Percentiles rank a stretch among this genome's conserved stretches.
These are phyloP conservation scores for Athripsodes cinereus DNA, from an alignment of 2,888 invertebrate species.

Conservation along the genomic window DNA sequence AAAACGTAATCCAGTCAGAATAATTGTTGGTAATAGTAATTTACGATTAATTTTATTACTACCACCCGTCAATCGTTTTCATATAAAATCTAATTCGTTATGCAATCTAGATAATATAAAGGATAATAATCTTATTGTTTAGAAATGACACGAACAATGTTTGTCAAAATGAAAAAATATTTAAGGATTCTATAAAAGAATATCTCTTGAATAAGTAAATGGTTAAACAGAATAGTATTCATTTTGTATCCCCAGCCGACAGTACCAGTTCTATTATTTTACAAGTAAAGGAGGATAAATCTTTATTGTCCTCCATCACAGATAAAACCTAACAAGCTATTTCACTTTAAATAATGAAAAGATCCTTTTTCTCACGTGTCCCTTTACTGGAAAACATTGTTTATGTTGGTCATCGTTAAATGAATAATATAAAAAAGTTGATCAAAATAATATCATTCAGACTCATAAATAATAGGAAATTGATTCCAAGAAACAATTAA, in stretches of 20 bases:
- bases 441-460: background rate
- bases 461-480: slow-evolving; percentile 6
- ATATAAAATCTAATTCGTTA: too few relatives aligned
- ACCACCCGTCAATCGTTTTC: too few relatives aligned
- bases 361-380: slow-evolving; percentile 1
- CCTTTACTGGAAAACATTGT: background rate
- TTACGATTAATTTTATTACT: too few relatives aligned
- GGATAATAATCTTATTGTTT: too few relatives aligned
- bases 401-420: background rate
- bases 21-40: too few relatives aligned
- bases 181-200: too few relatives aligned
- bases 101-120: too few relatives aligned
- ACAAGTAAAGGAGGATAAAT: slow-evolving; percentile 15
- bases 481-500: slow-evolving; percentile 1
- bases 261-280: background rate
- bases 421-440: background rate
- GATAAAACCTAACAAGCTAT: slow-evolving; percentile 23
- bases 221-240: background rate
- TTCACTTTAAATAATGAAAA: slow-evolving; percentile 23
- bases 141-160: too few relatives aligned
- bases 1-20: too few relatives aligned
- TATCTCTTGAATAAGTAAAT: too few relatives aligned
- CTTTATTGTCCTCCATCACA: slow-evolving; percentile 15
- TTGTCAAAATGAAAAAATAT: too few relatives aligned
- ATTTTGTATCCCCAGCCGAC: background rate